A percentile compares a stretch with the other conserved stretches of the same genome.
Evolutionary conservation across 2,888 invertebrate species (phyloP).

Genomic region (Leptothorax acervorum): DNA sequence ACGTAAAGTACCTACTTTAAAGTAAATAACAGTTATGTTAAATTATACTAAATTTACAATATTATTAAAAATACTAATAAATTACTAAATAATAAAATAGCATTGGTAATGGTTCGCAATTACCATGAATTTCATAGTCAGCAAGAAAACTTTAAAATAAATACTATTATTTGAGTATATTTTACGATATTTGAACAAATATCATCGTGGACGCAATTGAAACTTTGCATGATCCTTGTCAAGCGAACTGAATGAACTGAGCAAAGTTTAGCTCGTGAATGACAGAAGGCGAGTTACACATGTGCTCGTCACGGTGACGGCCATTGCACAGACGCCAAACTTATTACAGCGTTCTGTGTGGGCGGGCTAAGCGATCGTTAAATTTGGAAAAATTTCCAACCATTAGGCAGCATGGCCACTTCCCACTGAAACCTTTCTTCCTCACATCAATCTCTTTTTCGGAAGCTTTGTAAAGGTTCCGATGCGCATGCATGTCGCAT

Average conservation of each 20-base stretch:
- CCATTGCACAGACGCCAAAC: conserved; percentile 83
- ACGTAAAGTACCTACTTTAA: not conserved
- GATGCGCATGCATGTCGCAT: not conserved
- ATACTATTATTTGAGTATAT: not conserved
- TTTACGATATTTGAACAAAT: conserved; percentile 8
- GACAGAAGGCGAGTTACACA: conserved; percentile 84
- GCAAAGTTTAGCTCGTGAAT: conserved; percentile 74
- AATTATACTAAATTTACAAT: not conserved
- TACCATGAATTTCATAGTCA: not conserved
- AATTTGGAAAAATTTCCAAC: conserved; percentile 78
- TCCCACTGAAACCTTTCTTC: conserved; percentile 52
- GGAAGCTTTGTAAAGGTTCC: conserved; percentile 20
- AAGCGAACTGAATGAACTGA: conserved; percentile 71
- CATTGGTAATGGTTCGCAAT: not conserved
- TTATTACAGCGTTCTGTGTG: conserved; percentile 80
- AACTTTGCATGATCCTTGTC: conserved; percentile 73
- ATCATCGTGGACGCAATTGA: conserved; percentile 24
- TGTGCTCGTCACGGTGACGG: conserved; percentile 85
- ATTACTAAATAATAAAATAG: conserved; percentile 14
- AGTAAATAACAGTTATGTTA: not conserved
- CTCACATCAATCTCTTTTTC: conserved; percentile 59
- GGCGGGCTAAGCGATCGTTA: conserved; percentile 83
- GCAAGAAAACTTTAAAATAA: not conserved
- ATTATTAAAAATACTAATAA: not conserved
- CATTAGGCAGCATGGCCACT: conserved; percentile 69